A percentile compares a stretch with the other conserved stretches of the same genome.
phyloP scores from a whole-genome alignment of 2,888 invertebrate genomes.

The Protodeltote pygarga region DNA sequence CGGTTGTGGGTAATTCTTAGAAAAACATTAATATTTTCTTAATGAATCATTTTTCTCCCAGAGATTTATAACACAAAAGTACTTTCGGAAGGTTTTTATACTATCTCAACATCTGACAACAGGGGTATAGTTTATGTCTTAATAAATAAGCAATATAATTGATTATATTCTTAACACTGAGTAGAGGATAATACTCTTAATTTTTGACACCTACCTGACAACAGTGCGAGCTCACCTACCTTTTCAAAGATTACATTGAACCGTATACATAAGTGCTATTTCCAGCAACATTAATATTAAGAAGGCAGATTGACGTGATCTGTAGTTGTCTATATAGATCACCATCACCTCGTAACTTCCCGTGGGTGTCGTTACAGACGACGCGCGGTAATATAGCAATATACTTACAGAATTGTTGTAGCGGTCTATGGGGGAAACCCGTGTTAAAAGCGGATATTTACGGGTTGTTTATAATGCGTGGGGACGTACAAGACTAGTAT shows the following conservation, averaged over 20 bases:
- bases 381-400: conserved; percentile 30
- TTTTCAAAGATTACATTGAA: neutral
- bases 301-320: conserved; percentile 1
- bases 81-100: no score
- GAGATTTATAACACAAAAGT: no score
- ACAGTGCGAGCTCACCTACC: neutral
- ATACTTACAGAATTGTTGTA: conserved; percentile 37
- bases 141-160: no score
- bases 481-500: conserved; percentile 20
- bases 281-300: neutral
- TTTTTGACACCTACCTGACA: no score
- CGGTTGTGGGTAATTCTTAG: no score
- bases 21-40: no score
- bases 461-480: conserved; percentile 28
- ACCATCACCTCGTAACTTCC: conserved; percentile 30
- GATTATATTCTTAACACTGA: no score
- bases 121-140: no score
- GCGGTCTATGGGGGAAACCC: conserved; percentile 34
- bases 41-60: no score
- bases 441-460: conserved; percentile 41
- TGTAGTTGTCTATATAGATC: conserved; percentile 34
- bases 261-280: no score
- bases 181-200: no score
- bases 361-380: conserved; percentile 27
- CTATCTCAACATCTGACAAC: no score